phyloP scores from a whole-genome alignment of 2,113 vertebrate genomes.

The Lates calcarifer region DNA sequence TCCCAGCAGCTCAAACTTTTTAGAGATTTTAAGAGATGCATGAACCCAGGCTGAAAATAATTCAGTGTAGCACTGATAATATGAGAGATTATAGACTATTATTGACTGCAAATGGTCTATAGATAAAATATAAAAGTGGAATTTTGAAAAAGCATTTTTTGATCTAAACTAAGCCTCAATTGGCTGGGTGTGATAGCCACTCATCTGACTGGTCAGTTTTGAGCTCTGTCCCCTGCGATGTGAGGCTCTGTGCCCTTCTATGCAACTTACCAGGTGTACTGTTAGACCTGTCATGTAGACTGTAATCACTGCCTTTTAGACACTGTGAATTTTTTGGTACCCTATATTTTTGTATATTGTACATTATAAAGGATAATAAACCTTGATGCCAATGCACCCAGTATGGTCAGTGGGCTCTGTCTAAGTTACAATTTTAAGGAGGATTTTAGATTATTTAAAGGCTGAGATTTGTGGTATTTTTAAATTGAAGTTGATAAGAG shows the following conservation, averaged over 20 bases:
- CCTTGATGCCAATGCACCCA: conserved; percentile 81
- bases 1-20: conserved; percentile 66
- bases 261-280: conserved; percentile 92
- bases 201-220: conserved; percentile 49
- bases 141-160: not conserved
- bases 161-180: not conserved
- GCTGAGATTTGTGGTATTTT: not conserved
- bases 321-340: conserved; percentile 97
- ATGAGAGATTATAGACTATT: not conserved
- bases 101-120: not conserved
- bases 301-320: conserved; percentile 97
- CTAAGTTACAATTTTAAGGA: not conserved
- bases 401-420: not conserved
- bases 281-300: conserved; percentile 91
- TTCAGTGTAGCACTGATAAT: not conserved
- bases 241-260: conserved; percentile 89
- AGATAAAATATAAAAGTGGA: not conserved
- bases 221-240: conserved; percentile 71
- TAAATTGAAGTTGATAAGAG: no score
- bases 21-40: not conserved
- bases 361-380: conserved; percentile 94
- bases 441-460: no score
- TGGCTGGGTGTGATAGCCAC: conserved; percentile 4
- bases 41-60: conserved; percentile 7
- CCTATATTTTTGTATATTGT: conserved; percentile 98